Percentiles rank a stretch among this genome's conserved stretches.
Evolutionary conservation across 1,140 invertebrate genomes (phyloP).

Genomic region (Colletes latitarsis): DNA sequence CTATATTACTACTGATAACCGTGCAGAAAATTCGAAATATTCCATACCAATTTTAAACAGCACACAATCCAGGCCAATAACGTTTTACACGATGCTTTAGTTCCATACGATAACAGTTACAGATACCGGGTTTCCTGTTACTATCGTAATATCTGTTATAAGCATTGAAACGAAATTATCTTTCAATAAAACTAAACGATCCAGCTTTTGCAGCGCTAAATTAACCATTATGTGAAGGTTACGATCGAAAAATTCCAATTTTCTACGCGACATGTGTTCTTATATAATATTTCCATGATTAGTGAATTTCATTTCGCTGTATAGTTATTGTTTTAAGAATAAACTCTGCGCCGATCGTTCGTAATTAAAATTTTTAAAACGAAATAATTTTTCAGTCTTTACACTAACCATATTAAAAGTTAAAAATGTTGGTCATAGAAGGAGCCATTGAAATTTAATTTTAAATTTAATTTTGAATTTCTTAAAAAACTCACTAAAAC

Average conservation of each 20-base stretch:
- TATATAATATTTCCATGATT: neutral
- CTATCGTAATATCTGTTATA: slow-evolving; percentile 27
- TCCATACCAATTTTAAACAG: slow-evolving; percentile 5
- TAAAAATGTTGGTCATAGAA: too few species aligned
- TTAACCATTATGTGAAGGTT: slow-evolving; percentile 4
- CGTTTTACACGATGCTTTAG: slow-evolving; percentile 24
- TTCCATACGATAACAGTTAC: slow-evolving; percentile 15
- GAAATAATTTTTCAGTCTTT: too few species aligned
- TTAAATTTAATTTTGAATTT: too few species aligned
- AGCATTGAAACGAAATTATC: slow-evolving; percentile 24
- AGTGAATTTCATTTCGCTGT: neutral
- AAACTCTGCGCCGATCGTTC: neutral
- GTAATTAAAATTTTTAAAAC: too few species aligned
- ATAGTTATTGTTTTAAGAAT: neutral
- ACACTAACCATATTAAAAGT: too few species aligned
- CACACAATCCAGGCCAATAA: slow-evolving; percentile 18
- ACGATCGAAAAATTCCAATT: neutral
- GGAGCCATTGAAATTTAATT: too few species aligned
- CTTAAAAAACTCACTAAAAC: too few species aligned
- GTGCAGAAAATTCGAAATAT: slow-evolving; percentile 30
- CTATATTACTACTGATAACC: neutral
- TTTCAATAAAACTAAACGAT: slow-evolving; percentile 32
- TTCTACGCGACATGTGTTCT: slow-evolving; percentile 2
- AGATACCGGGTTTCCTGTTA: slow-evolving; percentile 7
- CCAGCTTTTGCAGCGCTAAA: neutral